These are phyloP conservation scores for Chaenodraco wilsoni DNA, from an alignment of 2,797 vertebrate species.

Conservation along the genomic window DNA sequence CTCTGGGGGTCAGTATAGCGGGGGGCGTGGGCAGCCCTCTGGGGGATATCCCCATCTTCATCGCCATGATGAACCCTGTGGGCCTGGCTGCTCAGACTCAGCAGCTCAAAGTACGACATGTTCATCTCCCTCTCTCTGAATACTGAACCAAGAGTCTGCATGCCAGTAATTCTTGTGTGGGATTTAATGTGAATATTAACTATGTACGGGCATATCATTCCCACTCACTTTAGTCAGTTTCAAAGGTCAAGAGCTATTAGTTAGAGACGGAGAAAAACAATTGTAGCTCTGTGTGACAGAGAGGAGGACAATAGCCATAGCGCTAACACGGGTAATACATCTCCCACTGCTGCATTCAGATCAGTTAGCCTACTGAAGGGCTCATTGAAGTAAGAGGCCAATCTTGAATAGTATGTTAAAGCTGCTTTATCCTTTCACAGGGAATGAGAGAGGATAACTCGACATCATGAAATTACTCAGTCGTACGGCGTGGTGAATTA, in stretches of 20 bases:
- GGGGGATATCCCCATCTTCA: constrained; percentile 96
- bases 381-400: constrained; percentile 50
- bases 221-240: constrained; percentile 34
- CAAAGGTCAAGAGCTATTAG: constrained; percentile 49
- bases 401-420: constrained; percentile 55
- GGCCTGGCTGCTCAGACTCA: constrained; percentile 96
- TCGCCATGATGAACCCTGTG: constrained; percentile 97
- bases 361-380: constrained; percentile 46
- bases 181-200: constrained; percentile 18
- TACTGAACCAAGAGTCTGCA: constrained; percentile 5
- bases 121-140: neutral
- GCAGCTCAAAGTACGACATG: constrained; percentile 87
- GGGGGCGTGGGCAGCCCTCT: constrained; percentile 95
- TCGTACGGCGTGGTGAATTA: constrained; percentile 1
- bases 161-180: constrained; percentile 36
- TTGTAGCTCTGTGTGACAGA: constrained; percentile 10
- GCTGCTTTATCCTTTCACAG: constrained; percentile 44
- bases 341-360: constrained; percentile 65
- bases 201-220: constrained; percentile 11
- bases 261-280: no score
- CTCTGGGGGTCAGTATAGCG: constrained; percentile 94
- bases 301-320: constrained; percentile 61
- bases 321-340: constrained; percentile 69
- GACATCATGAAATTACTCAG: constrained; percentile 48
- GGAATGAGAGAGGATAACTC: constrained; percentile 44